Evolutionary conservation across 2,888 invertebrate species (phyloP).

Genomic region (Acrocyrtus sp.): DNA sequence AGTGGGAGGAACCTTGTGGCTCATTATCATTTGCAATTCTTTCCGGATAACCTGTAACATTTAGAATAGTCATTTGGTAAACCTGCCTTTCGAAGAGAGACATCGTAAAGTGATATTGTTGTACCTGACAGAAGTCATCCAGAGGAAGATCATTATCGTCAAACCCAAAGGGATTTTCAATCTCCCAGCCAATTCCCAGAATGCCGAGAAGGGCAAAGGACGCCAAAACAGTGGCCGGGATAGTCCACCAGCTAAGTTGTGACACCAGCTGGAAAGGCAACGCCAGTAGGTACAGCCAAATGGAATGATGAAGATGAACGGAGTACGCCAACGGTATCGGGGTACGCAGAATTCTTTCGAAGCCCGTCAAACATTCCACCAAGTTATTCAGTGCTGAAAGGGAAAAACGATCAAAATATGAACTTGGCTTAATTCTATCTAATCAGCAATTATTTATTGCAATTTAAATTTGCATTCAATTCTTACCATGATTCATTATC

Average conservation of each 20-base stretch:
- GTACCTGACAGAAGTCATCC: slow-evolving; percentile 46
- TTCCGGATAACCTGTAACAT: slow-evolving; percentile 36
- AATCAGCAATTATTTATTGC: no score
- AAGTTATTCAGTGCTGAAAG: slow-evolving; percentile 48
- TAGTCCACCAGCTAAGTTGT: slow-evolving; percentile 44
- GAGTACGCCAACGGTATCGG: slow-evolving; percentile 59
- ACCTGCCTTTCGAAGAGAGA: neutral
- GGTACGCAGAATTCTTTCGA: slow-evolving; percentile 56
- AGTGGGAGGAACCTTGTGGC: slow-evolving; percentile 35
- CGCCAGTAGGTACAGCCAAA: slow-evolving; percentile 53
- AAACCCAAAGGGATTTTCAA: slow-evolving; percentile 56
- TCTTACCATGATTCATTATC: slow-evolving; percentile 55
- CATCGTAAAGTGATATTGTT: neutral
- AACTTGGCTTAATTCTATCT: no score
- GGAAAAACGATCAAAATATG: no score
- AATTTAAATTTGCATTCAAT: no score
- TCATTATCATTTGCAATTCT: slow-evolving; percentile 48
- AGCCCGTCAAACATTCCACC: slow-evolving; percentile 55
- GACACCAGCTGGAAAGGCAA: slow-evolving; percentile 51
- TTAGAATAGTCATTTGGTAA: neutral
- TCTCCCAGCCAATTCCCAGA: slow-evolving; percentile 55
- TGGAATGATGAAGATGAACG: slow-evolving; percentile 56
- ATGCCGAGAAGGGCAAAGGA: slow-evolving; percentile 53
- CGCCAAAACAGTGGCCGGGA: slow-evolving; percentile 45
- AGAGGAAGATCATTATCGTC: slow-evolving; percentile 54